phyloP scores from a whole-genome alignment of 2,888 invertebrate genomes.

The Drosophila diplacantha region DNA sequence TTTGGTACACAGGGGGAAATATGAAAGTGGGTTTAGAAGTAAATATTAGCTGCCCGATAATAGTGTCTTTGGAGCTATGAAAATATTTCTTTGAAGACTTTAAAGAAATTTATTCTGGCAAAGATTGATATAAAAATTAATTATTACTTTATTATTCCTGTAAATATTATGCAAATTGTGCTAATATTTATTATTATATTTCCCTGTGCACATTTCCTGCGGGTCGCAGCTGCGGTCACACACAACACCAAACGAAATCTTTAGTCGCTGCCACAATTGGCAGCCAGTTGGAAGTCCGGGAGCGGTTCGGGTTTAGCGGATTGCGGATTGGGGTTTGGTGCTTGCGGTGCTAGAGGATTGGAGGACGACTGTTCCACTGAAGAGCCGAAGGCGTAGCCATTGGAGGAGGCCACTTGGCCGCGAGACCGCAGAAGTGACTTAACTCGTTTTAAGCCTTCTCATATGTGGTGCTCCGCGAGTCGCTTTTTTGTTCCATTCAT shows the following conservation, averaged over 20 bases:
- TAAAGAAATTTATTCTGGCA: rapidly evolving
- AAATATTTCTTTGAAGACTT: background rate
- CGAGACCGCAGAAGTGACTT: conserved; percentile 68
- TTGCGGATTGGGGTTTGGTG: conserved; percentile 8
- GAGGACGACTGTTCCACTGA: background rate
- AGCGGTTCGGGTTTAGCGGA: conserved; percentile 10
- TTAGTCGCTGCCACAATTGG: conserved; percentile 43
- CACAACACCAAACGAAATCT: conserved; percentile 33
- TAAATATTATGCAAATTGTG: background rate
- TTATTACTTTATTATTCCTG: background rate
- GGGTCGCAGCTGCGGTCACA: conserved; percentile 43
- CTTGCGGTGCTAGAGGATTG: background rate
- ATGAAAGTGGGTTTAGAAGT: too few relatives aligned
- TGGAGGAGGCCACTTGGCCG: conserved; percentile 62
- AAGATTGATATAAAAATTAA: background rate
- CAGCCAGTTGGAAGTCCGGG: conserved; percentile 40
- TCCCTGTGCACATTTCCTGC: conserved; percentile 8
- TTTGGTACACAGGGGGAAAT: conserved; percentile 36
- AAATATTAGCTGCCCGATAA: background rate
- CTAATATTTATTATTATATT: conserved; percentile 19
- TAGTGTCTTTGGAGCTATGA: background rate
- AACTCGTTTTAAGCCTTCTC: conserved; percentile 65
- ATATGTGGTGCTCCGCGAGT: conserved; percentile 29
- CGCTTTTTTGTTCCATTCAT: conserved; percentile 14
- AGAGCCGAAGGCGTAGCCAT: conserved; percentile 23